These are phyloP conservation scores for Campylomormyrus numenius DNA, from an alignment of 2,113 vertebrate species.

Conservation along the genomic window DNA sequence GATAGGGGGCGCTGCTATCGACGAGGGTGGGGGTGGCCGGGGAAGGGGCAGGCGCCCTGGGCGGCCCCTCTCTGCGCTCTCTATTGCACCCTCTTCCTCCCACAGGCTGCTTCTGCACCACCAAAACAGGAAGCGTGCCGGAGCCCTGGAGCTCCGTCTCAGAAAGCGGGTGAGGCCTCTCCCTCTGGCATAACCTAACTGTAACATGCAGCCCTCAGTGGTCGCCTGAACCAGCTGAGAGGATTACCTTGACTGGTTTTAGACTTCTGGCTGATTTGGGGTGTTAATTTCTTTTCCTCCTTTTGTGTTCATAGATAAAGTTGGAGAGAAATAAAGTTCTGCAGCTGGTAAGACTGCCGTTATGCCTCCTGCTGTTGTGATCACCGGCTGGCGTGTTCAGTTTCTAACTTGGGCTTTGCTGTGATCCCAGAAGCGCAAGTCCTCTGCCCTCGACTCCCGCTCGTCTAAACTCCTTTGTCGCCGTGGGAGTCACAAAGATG, in stretches of 20 bases:
- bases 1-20: conserved; percentile 48
- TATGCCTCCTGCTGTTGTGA: background rate
- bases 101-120: conserved; percentile 49
- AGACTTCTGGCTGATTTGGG: background rate
- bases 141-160: conserved; percentile 58
- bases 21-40: conserved; percentile 25
- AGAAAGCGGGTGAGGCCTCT: conserved; percentile 63
- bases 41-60: background rate
- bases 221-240: background rate
- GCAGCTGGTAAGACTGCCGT: background rate
- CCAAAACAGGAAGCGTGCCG: conserved; percentile 39
- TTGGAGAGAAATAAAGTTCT: conserved; percentile 23
- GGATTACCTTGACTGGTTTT: background rate
- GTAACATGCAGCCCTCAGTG: conserved; percentile 15
- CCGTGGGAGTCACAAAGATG: conserved; percentile 43
- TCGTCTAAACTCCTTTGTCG: conserved; percentile 60
- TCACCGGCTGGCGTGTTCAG: background rate
- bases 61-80: conserved; percentile 41
- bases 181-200: background rate
- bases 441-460: conserved; percentile 54
- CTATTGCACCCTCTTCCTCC: conserved; percentile 19
- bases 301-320: conserved; percentile 21
- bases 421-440: conserved; percentile 53
- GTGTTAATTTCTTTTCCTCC: background rate
- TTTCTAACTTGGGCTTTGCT: background rate